Evolutionary conservation across 1,140 invertebrate species (phyloP).

Genomic region (Lepidurus couesii): DNA sequence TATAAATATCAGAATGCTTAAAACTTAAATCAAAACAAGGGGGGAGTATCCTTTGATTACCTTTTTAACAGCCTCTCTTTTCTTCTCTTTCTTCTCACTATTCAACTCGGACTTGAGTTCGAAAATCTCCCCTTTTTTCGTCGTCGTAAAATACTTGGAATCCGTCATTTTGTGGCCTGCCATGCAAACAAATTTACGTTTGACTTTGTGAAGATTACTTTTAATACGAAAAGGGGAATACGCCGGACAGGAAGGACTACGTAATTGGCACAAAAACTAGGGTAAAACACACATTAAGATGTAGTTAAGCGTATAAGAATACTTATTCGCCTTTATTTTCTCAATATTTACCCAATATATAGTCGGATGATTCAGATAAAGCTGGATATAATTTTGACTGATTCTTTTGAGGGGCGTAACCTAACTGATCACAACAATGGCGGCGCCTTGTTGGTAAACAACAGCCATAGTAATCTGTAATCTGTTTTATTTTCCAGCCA

Average conservation of each 20-base stretch:
- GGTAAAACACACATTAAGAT: background rate
- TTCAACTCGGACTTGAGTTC: constrained; percentile 98
- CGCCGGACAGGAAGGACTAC: background rate
- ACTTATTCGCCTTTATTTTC: background rate
- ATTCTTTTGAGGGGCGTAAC: constrained; percentile 24
- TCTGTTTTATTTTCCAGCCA: too few species aligned
- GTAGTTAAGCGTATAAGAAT: background rate
- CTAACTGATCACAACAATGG: background rate
- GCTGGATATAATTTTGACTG: background rate
- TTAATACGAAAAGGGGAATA: background rate
- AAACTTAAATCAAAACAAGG: background rate
- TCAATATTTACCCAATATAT: constrained; percentile 15
- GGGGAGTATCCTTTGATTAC: constrained; percentile 45
- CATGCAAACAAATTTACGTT: constrained; percentile 25
- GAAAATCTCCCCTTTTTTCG: constrained; percentile 99
- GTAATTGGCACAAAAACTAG: constrained; percentile 12
- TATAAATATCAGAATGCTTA: constrained; percentile 4
- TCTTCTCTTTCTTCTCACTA: constrained; percentile 99
- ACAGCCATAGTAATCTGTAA: background rate
- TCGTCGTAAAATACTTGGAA: constrained; percentile 99
- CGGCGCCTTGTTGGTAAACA: background rate
- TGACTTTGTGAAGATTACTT: background rate
- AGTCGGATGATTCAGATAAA: constrained; percentile 25
- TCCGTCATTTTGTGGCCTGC: constrained; percentile 74
- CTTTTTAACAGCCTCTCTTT: constrained; percentile 99